Evolutionary conservation across 2,888 invertebrate species (phyloP), one percentile per base, ranked within the genome.

Genomic region (Ectemnius cavifrons): DNA sequence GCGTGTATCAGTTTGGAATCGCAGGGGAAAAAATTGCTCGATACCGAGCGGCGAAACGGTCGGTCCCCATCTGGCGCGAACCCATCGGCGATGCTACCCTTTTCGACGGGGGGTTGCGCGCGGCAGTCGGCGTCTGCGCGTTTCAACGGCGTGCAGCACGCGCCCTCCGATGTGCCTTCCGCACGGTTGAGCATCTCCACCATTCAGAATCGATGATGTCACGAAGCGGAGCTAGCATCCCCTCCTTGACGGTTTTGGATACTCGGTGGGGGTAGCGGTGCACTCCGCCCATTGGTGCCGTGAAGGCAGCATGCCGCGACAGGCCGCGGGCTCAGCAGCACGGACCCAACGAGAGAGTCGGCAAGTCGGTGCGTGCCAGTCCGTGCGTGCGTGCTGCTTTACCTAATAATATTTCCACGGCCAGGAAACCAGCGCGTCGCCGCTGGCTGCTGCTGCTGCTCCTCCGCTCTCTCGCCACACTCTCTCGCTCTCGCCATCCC

Each of bases 131-230:
- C 85, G 84, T 84, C 67, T 81, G 88, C 87, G 87, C 79, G 16
- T n/a, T 71, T 2, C n/a, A 14, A 71, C 68, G 11, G 56, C 46
- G 60, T 59, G 77, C 70, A 80, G 78, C 80, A 80, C 84, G 85
- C 90, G 89, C 90, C 90, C 91, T 89, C 90, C 87, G 88, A 88
- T 88, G 90, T 88, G 87, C 84, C 87, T 91, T 90, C 90, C 90
- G 90, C 90, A 84, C 89, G 86, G 90, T 83, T 89, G 90, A 90
- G 87, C 91, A 90, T 87, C 86, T 87, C 86, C 89, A 88, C 88
- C 91, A 91, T 90, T 91, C 91, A 90, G 89, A 91, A 91, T 91
- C 90, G 90, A 91, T 91, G 90, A 89, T 87, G 88, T 87, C 86
- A 88, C 87, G 83, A 83, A 77, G 84, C 84, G 85, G 85, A 83